Conservation (phyloP, 2,888 invertebrate species). For the Phlogophora meticulosa region DNA sequence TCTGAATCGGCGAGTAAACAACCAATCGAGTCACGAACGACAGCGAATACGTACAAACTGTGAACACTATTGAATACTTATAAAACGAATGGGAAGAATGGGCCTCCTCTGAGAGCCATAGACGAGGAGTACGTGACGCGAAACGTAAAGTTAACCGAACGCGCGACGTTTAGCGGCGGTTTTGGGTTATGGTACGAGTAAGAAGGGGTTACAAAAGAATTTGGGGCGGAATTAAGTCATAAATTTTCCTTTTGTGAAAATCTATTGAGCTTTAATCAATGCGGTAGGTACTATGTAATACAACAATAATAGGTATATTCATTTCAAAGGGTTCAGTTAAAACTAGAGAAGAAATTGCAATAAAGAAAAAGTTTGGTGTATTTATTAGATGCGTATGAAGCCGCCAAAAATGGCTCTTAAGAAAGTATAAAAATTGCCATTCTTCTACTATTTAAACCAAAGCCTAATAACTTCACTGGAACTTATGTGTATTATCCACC, state of each 20-base stretch:
- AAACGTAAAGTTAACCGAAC: constrained; percentile 77
- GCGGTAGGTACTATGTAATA: no score
- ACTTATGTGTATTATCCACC: constrained; percentile 69
- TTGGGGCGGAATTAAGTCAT: constrained; percentile 16
- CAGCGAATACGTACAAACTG: constrained; percentile 72
- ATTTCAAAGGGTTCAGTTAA: no score
- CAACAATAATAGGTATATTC: no score
- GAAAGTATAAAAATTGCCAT: not conserved
- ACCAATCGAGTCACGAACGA: constrained; percentile 61
- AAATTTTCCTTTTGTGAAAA: constrained; percentile 18
- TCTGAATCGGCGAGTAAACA: constrained; percentile 60
- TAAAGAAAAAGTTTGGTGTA: no score
- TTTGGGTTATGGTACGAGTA: constrained; percentile 60
- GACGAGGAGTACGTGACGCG: constrained; percentile 78
- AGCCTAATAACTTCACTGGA: constrained; percentile 64
- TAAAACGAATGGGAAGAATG: constrained; percentile 78
- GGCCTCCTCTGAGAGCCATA: constrained; percentile 79
- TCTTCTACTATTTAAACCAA: constrained; percentile 59
- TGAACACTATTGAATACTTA: constrained; percentile 82
- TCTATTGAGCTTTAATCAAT: not conserved
- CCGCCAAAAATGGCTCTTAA: not conserved
- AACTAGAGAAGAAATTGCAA: no score
- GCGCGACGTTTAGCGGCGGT: constrained; percentile 73
- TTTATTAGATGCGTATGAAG: no score
- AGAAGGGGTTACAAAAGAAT: constrained; percentile 33